Evolutionary conservation across 2,888 invertebrate genomes (phyloP), one percentile per base, ranked within the genome.

Genomic region (Limnephilus marmoratus): DNA sequence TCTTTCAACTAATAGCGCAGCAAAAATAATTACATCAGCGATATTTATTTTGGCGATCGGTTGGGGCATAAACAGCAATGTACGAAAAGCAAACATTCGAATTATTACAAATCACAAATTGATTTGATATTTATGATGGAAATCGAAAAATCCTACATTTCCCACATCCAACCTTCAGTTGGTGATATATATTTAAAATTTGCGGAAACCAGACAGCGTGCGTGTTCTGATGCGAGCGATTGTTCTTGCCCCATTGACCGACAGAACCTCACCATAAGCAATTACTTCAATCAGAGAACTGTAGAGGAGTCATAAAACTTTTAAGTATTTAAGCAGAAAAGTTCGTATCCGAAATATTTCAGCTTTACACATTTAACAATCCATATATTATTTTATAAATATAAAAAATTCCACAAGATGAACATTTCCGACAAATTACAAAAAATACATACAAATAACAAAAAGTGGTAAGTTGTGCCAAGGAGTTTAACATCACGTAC

Each of bases 171-270:
- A 15, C 49, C 49, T 49, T 13, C 7, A 49, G 45, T 49, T 13
- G 13, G 13, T 49, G 45, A 49, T 81, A n/a, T 18, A 81, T 7
- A 3, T 31, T 1, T 12, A 13, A 12, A 81, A 31, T 81, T 31
- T 82, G 82, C 29, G 34, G 34, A 34, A 83, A 83, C 82, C 13
- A 83, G 83, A 83, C 11, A 12, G 83, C 37, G 37, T 37, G 83
- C 37, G 83, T 83, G 37, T 37, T 31, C n/a, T 37, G 83, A 24
- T 24, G 83, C 24, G 83, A 83, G 37, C 34, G 34, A 83, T 83
- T 83, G 37, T 37, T 37, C 37, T 37, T 34, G 37, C 37, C 83
- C 37, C 37, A 83, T 83, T 83, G 83, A 83, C 83, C 83, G 83
- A 83, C 37, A 37, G 83, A 37, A 11, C 18, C 83, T 24, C 15